phyloP scores from a whole-genome alignment of 2,797 vertebrate genomes.

The Rallus crepitans region DNA sequence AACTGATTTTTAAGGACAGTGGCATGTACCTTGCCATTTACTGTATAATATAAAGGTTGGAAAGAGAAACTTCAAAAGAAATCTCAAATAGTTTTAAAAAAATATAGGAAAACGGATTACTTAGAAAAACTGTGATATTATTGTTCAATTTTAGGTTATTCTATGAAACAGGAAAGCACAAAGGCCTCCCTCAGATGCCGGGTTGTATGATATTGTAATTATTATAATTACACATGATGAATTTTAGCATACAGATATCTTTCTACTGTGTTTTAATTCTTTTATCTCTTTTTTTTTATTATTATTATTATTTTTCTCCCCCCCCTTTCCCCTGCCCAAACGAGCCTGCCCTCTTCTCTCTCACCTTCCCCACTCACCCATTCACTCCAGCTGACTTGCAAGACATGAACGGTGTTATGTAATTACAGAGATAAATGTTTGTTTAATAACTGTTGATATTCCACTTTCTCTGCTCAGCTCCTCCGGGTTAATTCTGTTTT shows the following conservation, averaged over 20 bases:
- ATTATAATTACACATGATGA: constrained; percentile 91
- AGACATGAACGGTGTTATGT: constrained; percentile 64
- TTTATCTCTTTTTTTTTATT: constrained; percentile 68
- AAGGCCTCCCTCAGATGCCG: constrained; percentile 86
- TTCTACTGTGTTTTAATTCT: constrained; percentile 91
- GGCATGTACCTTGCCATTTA: constrained; percentile 47
- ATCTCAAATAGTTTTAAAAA: constrained; percentile 48
- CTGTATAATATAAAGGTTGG: constrained; percentile 28
- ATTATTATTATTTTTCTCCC: neutral
- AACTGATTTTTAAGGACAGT: neutral
- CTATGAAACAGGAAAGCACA: constrained; percentile 89
- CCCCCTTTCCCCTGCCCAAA: neutral
- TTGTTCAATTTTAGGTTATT: constrained; percentile 78
- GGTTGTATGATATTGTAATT: constrained; percentile 95
- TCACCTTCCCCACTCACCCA: neutral
- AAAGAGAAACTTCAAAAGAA: neutral
- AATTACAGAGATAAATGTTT: constrained; percentile 69
- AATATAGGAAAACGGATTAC: constrained; percentile 20
- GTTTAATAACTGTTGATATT: constrained; percentile 80
- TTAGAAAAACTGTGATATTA: constrained; percentile 83
- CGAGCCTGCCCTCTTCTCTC: neutral
- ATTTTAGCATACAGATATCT: constrained; percentile 93
- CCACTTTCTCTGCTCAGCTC: constrained; percentile 74
- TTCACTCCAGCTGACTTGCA: constrained; percentile 4
- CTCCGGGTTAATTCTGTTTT: constrained; percentile 71